Percentiles rank a stretch among this genome's conserved stretches.
Evolutionary conservation across 23 tunicate species (phyloP).

Genomic region (Corella eumyota): DNA sequence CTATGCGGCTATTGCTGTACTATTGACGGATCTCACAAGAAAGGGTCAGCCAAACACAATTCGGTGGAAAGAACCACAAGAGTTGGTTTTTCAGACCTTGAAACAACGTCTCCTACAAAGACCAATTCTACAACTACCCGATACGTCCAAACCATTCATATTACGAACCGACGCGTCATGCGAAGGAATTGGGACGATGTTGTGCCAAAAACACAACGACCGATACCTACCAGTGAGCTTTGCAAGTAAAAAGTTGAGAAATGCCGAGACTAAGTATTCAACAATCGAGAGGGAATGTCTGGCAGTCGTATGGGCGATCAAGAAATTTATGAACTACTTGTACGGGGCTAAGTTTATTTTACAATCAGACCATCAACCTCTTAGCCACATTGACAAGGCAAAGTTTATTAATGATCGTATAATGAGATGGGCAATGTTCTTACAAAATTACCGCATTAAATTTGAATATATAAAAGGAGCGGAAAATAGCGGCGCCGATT

Average conservation of each 20-base stretch:
- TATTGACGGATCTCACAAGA: constrained; percentile 9
- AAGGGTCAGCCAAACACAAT: constrained; percentile 23
- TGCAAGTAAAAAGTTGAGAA: constrained; percentile 17
- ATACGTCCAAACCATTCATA: neutral
- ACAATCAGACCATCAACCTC: constrained; percentile 1
- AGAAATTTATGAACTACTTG: constrained; percentile 9
- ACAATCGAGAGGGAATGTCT: constrained; percentile 23
- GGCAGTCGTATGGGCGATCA: constrained; percentile 21
- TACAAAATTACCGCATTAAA: constrained; percentile 6
- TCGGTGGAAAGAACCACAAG: constrained; percentile 11
- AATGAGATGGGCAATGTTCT: constrained; percentile 8
- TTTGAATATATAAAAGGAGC: constrained; percentile 6
- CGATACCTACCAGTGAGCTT: constrained; percentile 5
- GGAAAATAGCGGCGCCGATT: neutral
- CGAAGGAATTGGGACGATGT: constrained; percentile 3
- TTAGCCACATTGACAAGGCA: constrained; percentile 2
- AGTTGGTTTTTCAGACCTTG: constrained; percentile 10
- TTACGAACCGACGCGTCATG: constrained; percentile 8
- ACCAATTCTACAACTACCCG: constrained; percentile 11
- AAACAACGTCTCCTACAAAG: neutral
- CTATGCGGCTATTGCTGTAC: neutral
- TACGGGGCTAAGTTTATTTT: constrained; percentile 2
- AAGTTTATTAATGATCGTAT: constrained; percentile 8
- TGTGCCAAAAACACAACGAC: constrained; percentile 7
- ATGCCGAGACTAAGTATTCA: constrained; percentile 14